Evolutionary conservation across 2,888 invertebrate genomes (phyloP).

Genomic region (Cecidostiba fungosa): DNA sequence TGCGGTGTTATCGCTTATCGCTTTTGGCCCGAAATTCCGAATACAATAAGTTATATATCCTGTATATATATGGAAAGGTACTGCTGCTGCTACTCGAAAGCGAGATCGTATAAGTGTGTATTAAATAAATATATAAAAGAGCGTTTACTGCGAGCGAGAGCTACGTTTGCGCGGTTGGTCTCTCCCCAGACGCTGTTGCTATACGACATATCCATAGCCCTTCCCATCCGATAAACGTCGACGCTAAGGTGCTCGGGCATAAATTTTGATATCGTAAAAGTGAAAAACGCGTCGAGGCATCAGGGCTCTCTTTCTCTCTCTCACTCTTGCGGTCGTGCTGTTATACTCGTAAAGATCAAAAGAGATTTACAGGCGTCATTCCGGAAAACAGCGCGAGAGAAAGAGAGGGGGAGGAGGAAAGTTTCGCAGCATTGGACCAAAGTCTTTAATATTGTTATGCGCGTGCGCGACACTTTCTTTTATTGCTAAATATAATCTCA

Average conservation of each 20-base stretch:
- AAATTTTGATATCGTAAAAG: slow-evolving; percentile 65
- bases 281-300: slow-evolving; percentile 54
- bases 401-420: not conserved
- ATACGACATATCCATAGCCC: not conserved
- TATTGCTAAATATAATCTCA: slow-evolving; percentile 61
- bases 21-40: slow-evolving; percentile 14
- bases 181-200: not conserved
- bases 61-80: too few species aligned
- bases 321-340: slow-evolving; percentile 31
- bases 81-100: not conserved
- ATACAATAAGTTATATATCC: not conserved
- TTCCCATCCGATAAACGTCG: slow-evolving; percentile 56
- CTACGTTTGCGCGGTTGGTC: slow-evolving; percentile 44
- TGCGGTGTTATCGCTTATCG: slow-evolving; percentile 46
- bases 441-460: slow-evolving; percentile 56
- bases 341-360: slow-evolving; percentile 61
- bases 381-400: slow-evolving; percentile 28
- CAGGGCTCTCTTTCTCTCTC: not conserved
- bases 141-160: slow-evolving; percentile 62
- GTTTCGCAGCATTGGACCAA: not conserved
- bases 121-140: slow-evolving; percentile 62
- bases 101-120: slow-evolving; percentile 2
- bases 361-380: slow-evolving; percentile 61
- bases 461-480: slow-evolving; percentile 53
- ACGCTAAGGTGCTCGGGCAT: slow-evolving; percentile 55